A percentile compares a stretch with the other conserved stretches of the same genome.
phyloP scores from a whole-genome alignment of 2,797 vertebrate species.

The Tokudaia muenninki region DNA sequence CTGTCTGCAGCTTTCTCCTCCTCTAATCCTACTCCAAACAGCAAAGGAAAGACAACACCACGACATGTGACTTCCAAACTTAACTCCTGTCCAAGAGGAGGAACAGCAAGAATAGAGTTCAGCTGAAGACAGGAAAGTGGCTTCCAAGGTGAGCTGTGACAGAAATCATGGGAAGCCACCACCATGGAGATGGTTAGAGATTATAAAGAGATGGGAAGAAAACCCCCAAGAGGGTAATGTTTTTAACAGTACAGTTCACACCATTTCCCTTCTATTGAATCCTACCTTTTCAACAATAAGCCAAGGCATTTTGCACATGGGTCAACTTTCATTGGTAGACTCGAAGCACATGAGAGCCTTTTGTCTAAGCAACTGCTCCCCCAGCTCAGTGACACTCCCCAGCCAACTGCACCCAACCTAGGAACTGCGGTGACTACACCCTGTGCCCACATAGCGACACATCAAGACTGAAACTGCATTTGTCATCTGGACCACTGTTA shows the following conservation, averaged over 20 bases:
- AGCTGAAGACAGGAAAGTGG: not conserved
- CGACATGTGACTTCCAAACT: not conserved
- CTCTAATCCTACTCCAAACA: not conserved
- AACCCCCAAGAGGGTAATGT: not conserved
- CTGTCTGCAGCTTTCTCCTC: not conserved
- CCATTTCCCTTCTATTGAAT: not conserved
- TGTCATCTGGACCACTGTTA: not conserved
- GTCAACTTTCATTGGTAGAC: not conserved
- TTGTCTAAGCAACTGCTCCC: not conserved
- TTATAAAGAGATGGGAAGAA: not conserved
- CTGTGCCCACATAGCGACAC: not conserved
- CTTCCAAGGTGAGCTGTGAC: constrained; percentile 23
- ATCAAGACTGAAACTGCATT: not conserved
- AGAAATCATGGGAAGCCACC: not conserved
- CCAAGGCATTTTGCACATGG: not conserved
- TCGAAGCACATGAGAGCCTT: not conserved
- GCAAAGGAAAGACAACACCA: not conserved
- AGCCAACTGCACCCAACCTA: not conserved
- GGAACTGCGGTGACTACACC: not conserved
- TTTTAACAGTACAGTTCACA: not conserved
- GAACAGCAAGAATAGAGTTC: not conserved
- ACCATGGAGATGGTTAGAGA: not conserved
- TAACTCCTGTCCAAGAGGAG: not conserved
- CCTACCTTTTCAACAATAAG: not conserved
- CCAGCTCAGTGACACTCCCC: not conserved